A percentile compares a stretch with the other conserved stretches of the same genome.
Evolutionary conservation across 2,888 invertebrate genomes (phyloP).

Genomic region (Drosophila cognata): DNA sequence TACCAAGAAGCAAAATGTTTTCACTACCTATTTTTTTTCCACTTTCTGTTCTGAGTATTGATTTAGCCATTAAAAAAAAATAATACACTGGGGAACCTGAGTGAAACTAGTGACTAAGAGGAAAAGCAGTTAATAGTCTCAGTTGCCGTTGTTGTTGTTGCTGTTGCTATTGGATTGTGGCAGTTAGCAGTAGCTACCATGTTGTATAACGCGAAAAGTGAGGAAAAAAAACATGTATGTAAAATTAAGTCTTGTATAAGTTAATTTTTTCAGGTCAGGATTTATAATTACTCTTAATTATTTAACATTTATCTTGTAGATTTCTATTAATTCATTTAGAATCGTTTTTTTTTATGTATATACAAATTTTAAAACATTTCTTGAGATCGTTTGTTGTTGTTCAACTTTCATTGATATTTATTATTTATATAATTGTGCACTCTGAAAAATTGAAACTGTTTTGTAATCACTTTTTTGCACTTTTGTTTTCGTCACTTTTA

Average conservation of each 20-base stretch:
- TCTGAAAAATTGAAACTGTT: constrained; percentile 36
- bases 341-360: not conserved
- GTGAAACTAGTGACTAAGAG: constrained; percentile 28
- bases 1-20: constrained; percentile 18
- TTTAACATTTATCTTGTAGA: not conserved
- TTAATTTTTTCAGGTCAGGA: not conserved
- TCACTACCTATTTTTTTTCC: constrained; percentile 8
- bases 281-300: not conserved
- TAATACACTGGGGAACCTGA: constrained; percentile 26
- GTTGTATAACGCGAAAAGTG: constrained; percentile 37
- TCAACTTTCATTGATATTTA: not conserved
- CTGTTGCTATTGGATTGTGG: not conserved
- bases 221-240: not conserved
- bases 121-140: constrained; percentile 22
- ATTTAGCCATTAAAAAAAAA: constrained; percentile 71
- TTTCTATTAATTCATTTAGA: not conserved
- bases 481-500: constrained; percentile 52
- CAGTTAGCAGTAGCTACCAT: constrained; percentile 3
- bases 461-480: constrained; percentile 67
- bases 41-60: constrained; percentile 51
- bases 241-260: not conserved
- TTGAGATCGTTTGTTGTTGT: not conserved
- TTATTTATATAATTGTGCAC: constrained; percentile 1
- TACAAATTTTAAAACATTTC: not conserved
- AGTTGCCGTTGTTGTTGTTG: constrained; percentile 4